Conservation (phyloP, 2,888 invertebrate genomes). For the Thecocarcelia acutangulata region DNA sequence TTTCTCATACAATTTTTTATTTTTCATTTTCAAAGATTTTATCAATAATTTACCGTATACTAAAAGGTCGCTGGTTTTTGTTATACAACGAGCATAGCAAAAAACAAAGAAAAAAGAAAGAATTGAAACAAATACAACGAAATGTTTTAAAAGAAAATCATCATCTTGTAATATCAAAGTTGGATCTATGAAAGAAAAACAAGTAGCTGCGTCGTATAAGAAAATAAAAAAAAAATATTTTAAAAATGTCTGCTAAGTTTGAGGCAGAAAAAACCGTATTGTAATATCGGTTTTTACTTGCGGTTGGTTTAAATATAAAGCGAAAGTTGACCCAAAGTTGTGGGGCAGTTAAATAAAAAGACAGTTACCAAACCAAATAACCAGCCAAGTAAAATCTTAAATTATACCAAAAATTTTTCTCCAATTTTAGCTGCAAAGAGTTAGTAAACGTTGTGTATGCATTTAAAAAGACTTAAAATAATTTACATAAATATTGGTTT, state of each 20-base stretch:
- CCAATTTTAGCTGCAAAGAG: not conserved
- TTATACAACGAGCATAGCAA: conserved; percentile 15
- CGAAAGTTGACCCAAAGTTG: conserved; percentile 79
- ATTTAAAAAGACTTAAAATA: conserved; percentile 16
- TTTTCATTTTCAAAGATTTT: conserved; percentile 21
- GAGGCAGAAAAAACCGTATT: conserved; percentile 37
- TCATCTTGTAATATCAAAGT: too few species aligned
- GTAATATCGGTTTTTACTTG: conserved; percentile 30
- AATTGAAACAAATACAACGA: not conserved
- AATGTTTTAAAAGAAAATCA: not conserved
- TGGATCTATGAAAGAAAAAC: conserved; percentile 9
- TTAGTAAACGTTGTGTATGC: not conserved
- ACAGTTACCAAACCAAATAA: conserved; percentile 14
- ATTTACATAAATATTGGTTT: conserved; percentile 62
- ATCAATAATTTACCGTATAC: conserved; percentile 43
- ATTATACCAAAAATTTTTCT: conserved; percentile 11
- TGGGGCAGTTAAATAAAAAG: conserved; percentile 59
- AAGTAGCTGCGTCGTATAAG: conserved; percentile 10
- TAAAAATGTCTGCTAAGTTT: conserved; percentile 2
- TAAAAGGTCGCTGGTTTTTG: conserved; percentile 43
- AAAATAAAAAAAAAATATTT: not conserved
- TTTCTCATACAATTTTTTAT: conserved; percentile 31
- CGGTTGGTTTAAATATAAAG: conserved; percentile 72
- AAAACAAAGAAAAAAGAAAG: not conserved
- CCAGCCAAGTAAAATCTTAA: conserved; percentile 34